phyloP scores from a whole-genome alignment of 2,113 vertebrate genomes.

The Lichenostomus cassidix region DNA sequence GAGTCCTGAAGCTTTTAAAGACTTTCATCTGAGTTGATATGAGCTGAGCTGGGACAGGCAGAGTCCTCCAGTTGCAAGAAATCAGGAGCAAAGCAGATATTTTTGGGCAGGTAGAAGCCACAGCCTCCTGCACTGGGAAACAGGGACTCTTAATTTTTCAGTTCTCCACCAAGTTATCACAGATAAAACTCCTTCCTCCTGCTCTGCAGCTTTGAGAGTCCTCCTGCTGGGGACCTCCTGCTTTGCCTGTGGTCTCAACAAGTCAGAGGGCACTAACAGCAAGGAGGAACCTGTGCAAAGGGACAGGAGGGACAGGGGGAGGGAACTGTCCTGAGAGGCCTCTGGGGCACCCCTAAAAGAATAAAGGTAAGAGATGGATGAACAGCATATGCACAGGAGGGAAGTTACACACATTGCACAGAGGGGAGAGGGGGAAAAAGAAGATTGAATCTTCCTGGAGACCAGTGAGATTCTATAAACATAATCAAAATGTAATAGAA shows the following conservation, averaged over 20 bases:
- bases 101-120: neutral
- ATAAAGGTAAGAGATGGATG: conserved; percentile 40
- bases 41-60: neutral
- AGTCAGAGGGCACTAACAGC: neutral
- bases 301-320: neutral
- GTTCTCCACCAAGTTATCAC: neutral
- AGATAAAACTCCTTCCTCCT: neutral
- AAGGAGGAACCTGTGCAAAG: neutral
- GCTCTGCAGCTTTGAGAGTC: neutral
- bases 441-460: conserved; percentile 81
- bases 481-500: conserved; percentile 88
- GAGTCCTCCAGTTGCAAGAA: neutral
- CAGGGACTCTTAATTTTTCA: neutral
- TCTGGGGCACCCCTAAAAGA: neutral
- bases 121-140: neutral
- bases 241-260: neutral
- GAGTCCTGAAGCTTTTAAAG: neutral
- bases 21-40: neutral
- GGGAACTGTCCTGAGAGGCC: neutral
- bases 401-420: conserved; percentile 61
- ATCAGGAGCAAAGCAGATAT: neutral
- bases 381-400: conserved; percentile 48
- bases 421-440: conserved; percentile 54
- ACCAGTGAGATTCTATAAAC: conserved; percentile 85
- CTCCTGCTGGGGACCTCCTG: neutral